phyloP scores from a whole-genome alignment of 2,797 vertebrate species.

The Phataginus tricuspis region DNA sequence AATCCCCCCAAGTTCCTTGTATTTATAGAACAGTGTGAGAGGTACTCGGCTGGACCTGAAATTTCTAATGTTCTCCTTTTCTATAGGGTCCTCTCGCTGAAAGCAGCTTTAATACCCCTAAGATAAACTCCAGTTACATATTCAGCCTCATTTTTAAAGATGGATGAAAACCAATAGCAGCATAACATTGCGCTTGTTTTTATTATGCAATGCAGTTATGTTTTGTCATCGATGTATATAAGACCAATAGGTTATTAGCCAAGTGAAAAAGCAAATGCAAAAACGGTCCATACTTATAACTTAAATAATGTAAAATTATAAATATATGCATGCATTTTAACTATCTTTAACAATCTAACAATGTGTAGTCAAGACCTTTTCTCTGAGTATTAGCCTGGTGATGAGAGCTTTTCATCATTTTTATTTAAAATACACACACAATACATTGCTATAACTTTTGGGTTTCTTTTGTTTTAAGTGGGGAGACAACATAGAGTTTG shows the following conservation, averaged over 20 bases:
- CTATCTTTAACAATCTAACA: not conserved
- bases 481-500: not conserved
- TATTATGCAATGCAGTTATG: not conserved
- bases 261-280: not conserved
- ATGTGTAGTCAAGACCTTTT: not conserved
- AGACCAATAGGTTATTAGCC: not conserved
- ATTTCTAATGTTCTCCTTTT: not conserved
- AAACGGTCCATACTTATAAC: not conserved
- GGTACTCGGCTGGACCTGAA: not conserved
- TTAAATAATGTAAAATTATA: constrained; percentile 15
- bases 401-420: not conserved
- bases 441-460: not conserved
- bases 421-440: not conserved
- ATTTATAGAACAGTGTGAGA: not conserved
- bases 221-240: not conserved
- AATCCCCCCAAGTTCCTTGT: not conserved
- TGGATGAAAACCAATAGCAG: not conserved
- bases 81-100: not conserved
- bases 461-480: not conserved
- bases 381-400: not conserved
- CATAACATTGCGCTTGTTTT: not conserved
- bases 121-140: not conserved
- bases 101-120: not conserved
- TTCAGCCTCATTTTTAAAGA: not conserved
- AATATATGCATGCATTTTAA: not conserved